Evolutionary conservation across 2,113 vertebrate species (phyloP).

Genomic region (Hemiscyllium ocellatum): DNA sequence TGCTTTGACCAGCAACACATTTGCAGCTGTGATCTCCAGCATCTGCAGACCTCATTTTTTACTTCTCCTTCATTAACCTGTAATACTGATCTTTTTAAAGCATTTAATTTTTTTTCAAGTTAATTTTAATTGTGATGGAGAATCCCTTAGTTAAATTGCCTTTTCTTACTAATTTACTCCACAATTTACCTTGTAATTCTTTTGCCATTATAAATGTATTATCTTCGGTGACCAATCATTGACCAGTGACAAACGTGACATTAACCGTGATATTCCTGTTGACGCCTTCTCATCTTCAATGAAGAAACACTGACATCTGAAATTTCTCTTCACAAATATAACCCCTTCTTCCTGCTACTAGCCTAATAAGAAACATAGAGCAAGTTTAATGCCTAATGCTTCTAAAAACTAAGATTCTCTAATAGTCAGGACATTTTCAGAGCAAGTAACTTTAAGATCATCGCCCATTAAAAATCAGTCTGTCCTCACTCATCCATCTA

Average conservation of each 20-base stretch:
- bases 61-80: not conserved
- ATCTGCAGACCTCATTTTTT: too few relatives aligned
- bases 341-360: not conserved
- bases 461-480: not conserved
- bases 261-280: not conserved
- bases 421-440: not conserved
- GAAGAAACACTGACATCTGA: not conserved
- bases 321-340: not conserved
- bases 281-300: not conserved
- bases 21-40: too few relatives aligned
- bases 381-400: not conserved
- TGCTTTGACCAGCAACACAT: too few relatives aligned
- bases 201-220: not conserved
- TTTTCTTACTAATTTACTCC: not conserved
- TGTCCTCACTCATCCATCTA: not conserved
- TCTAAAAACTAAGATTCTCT: not conserved
- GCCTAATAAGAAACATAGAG: not conserved
- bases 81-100: not conserved
- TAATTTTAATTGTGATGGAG: not conserved
- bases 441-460: not conserved
- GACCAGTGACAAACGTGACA: not conserved
- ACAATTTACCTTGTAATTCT: not conserved
- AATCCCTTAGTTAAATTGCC: not conserved
- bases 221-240: not conserved
- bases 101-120: not conserved